A percentile compares a stretch with the other conserved stretches of the same genome.
These are phyloP conservation scores for Andrena bicolor DNA, from an alignment of 2,888 invertebrate genomes.

Conservation along the genomic window DNA sequence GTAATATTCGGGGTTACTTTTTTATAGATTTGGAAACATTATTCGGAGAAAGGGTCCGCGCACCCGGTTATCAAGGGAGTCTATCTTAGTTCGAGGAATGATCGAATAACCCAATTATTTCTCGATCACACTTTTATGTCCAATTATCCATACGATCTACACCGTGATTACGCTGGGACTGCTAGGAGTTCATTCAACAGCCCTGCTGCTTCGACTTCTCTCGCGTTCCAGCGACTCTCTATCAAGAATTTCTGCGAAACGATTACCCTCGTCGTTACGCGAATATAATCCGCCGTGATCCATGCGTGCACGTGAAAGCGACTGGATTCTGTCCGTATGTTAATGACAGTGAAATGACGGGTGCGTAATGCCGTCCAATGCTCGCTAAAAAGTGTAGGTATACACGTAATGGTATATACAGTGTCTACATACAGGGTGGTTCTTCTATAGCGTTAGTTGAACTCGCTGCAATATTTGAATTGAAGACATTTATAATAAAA, in stretches of 20 bases:
- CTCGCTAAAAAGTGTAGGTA: slow-evolving; percentile 64
- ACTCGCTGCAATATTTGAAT: no score
- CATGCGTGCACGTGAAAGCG: slow-evolving; percentile 40
- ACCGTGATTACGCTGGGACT: slow-evolving; percentile 11
- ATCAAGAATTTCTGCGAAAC: slow-evolving; percentile 32
- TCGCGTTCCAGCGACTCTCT: neutral
- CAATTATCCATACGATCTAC: neutral
- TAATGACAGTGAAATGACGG: slow-evolving; percentile 78
- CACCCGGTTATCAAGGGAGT: no score
- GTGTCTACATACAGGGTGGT: no score
- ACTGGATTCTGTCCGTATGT: slow-evolving; percentile 67
- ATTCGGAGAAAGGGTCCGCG: no score
- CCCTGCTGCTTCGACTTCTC: slow-evolving; percentile 6
- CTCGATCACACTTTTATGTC: slow-evolving; percentile 9
- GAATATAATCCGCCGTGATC: slow-evolving; percentile 23
- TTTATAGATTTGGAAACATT: no score
- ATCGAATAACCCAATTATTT: slow-evolving; percentile 7
- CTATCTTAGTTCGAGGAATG: no score
- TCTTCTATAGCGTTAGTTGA: no score
- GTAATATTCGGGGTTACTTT: no score
- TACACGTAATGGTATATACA: slow-evolving; percentile 14
- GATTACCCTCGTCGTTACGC: slow-evolving; percentile 20
- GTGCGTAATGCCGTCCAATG: slow-evolving; percentile 71
- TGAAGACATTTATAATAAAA: no score
- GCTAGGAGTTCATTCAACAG: slow-evolving; percentile 11